Evolutionary conservation across 2,113 vertebrate species (phyloP).

Genomic region (Syngnathus typhle): DNA sequence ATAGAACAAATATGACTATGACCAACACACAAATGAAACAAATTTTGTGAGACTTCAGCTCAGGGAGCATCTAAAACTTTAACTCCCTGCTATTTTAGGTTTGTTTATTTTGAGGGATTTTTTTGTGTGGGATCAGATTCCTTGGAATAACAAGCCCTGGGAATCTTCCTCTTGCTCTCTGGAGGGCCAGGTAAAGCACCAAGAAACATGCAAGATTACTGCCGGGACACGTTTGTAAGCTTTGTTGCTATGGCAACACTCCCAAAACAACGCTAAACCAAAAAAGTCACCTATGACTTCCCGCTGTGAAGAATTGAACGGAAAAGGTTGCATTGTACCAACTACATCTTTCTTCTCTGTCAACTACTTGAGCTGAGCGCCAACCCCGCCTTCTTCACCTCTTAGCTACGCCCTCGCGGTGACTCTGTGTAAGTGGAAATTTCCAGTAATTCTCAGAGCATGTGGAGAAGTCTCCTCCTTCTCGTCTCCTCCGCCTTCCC

Average conservation of each 20-base stretch:
- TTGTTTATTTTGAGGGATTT: neutral
- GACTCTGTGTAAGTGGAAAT: constrained; percentile 73
- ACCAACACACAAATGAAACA: neutral
- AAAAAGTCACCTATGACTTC: neutral
- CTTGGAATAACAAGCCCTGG: neutral
- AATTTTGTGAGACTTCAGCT: neutral
- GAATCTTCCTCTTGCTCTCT: neutral
- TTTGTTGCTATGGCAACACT: neutral
- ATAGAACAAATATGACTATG: neutral
- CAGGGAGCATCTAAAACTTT: neutral
- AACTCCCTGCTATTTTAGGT: neutral
- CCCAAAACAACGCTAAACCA: neutral
- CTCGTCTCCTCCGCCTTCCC: constrained; percentile 40
- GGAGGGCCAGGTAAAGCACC: neutral
- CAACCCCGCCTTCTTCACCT: constrained; percentile 46
- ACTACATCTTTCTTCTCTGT: constrained; percentile 2
- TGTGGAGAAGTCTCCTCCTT: constrained; percentile 58
- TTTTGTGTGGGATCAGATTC: neutral
- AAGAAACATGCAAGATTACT: neutral
- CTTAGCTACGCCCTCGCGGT: constrained; percentile 49
- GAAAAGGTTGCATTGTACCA: neutral
- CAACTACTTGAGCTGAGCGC: neutral
- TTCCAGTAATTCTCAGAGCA: constrained; percentile 70
- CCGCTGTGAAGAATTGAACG: neutral
- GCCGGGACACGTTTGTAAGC: neutral